Conservation (phyloP, 2,113 vertebrate species). For the Calyptomena viridis region DNA sequence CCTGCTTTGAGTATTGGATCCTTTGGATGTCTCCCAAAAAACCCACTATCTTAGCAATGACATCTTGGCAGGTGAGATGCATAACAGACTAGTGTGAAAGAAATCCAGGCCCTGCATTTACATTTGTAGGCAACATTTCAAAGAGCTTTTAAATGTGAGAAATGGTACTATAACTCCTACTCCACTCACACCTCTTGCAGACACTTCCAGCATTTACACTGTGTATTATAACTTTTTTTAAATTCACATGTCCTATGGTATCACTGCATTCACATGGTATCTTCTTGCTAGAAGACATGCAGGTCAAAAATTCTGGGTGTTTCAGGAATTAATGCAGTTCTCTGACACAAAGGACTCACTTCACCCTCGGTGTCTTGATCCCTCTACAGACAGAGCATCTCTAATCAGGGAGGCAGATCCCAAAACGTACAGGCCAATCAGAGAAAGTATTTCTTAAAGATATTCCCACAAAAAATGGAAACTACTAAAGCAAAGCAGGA, state of each 20-base stretch:
- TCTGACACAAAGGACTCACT: background rate
- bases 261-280: background rate
- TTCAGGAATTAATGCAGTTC: background rate
- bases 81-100: background rate
- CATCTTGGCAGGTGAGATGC: background rate
- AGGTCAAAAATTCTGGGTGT: background rate
- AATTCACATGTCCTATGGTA: background rate
- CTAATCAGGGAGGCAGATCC: background rate
- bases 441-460: background rate
- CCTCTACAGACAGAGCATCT: background rate
- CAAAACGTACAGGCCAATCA: background rate
- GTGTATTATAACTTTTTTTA: background rate
- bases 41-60: background rate
- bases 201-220: background rate
- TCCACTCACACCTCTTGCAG: background rate
- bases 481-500: background rate
- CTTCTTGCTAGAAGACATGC: background rate
- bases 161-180: background rate
- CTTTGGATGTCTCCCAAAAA: background rate
- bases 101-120: background rate
- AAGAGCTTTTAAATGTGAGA: background rate
- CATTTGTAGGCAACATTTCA: background rate
- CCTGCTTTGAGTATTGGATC: background rate
- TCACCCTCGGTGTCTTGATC: background rate
- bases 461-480: background rate